Evolutionary conservation across 2,888 invertebrate species (phyloP), one percentile per base, ranked within the genome.

Genomic region (Volucella bombylans): DNA sequence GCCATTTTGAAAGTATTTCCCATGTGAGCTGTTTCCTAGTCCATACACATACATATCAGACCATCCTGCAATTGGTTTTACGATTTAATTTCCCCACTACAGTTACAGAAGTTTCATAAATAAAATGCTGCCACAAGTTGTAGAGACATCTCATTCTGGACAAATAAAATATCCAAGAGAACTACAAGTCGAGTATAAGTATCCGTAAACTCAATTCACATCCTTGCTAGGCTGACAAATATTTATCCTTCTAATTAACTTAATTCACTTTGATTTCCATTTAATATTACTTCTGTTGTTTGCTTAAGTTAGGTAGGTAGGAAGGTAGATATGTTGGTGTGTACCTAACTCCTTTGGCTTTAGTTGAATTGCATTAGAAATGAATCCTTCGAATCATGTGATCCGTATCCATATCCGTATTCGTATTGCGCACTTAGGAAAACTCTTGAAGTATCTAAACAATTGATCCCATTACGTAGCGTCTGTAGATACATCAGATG

Each of bases 241-340:
- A 91, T 91, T 91, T 91, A 90, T 88, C 88, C 87, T 89, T 90
- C 89, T 91, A 90, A 91, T 91, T 91, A 91, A 91, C 90, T 91
- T 90, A 91, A 91, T 91, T 90, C 90, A 91, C 90, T 91, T 90
- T 89, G 90, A 90, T 91, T 90, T 90, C 89, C 89, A 90, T 90
- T 89, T 88, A 88, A 88, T 86, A 86, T 67, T 77, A 59, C 85
- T 72, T 69, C 67, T 57, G 50, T 77, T 85, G 81, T 85, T 85
- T 85, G 76, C 23, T 55, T 45, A 67, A 72, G 81, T 61, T 76
- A 80, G 80, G 76, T 80, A 67, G 45, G 38, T 38, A 10, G 10
- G 41, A 2, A 4, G 9, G 6, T 31, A 31, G 31, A 2, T 23
- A 23, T 49, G 18, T 41, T 52, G 18, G 43, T 38, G 12, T n/a